Percentiles rank a stretch among this genome's conserved stretches.
Evolutionary conservation across 2,113 vertebrate species (phyloP).

Genomic region (Tupaia tana): DNA sequence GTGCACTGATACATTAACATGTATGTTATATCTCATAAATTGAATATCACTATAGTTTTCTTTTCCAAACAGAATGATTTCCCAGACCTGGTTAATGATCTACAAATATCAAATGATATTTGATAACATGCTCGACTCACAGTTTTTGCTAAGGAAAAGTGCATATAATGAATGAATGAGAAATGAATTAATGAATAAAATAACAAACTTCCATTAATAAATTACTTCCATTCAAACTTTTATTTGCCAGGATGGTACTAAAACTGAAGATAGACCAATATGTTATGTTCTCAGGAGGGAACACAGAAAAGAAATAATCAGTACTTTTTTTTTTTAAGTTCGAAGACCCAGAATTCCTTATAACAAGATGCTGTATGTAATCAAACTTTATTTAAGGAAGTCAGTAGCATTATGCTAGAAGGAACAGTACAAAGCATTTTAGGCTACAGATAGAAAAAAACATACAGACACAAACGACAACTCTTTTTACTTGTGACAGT

Average conservation of each 20-base stretch:
- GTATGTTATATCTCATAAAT: neutral
- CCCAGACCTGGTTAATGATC: neutral
- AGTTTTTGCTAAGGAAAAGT: slow-evolving; percentile 21
- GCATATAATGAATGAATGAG: neutral
- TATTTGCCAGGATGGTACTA: neutral
- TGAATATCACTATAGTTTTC: neutral
- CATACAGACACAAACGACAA: neutral
- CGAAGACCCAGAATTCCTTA: slow-evolving; percentile 4
- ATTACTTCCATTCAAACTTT: neutral
- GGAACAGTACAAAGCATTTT: neutral
- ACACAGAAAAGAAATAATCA: neutral
- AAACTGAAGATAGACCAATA: neutral
- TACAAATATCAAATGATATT: neutral
- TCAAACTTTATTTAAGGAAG: slow-evolving; percentile 10
- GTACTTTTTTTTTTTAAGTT: neutral
- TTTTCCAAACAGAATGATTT: neutral
- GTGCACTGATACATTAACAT: neutral
- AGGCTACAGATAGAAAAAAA: neutral
- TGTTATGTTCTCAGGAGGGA: neutral
- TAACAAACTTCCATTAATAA: neutral
- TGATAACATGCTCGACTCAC: neutral
- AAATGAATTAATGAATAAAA: slow-evolving; percentile 2
- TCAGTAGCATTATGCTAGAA: neutral
- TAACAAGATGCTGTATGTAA: neutral
- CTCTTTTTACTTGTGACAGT: neutral